phyloP scores from a whole-genome alignment of 2,888 invertebrate species.

The Scelioninae gen. 1 region DNA sequence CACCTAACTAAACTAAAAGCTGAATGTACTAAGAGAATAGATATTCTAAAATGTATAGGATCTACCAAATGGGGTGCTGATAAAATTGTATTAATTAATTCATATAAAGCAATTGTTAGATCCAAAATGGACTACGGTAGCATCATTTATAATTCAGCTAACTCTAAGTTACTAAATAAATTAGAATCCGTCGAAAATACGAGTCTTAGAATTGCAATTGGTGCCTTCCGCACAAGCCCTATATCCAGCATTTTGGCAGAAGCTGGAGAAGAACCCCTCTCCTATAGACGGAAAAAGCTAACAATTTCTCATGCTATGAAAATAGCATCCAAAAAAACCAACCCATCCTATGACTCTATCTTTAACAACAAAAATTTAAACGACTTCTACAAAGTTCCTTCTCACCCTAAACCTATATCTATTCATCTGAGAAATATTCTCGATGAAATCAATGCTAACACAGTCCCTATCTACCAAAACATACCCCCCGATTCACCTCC shows the following conservation, averaged over 20 bases:
- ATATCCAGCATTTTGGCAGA: neutral
- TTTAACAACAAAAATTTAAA: neutral
- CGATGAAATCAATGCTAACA: neutral
- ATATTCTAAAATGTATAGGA: neutral
- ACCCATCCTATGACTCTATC: neutral
- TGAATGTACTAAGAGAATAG: neutral
- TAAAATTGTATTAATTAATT: neutral
- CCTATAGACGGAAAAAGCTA: neutral
- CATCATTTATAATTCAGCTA: conserved; percentile 4
- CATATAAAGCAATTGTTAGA: neutral
- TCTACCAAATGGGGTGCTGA: neutral
- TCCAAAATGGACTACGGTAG: conserved; percentile 8
- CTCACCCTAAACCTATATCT: neutral
- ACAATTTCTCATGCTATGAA: neutral
- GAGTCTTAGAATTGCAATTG: neutral
- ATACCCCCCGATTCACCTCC: neutral
- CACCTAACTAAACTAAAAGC: conserved; percentile 1
- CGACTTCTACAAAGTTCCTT: neutral
- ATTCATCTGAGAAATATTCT: neutral
- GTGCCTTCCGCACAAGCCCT: neutral
- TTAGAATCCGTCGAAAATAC: neutral
- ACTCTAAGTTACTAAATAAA: neutral
- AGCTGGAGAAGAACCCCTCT: neutral
- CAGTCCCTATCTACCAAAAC: neutral
- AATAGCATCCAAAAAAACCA: neutral